These are phyloP conservation scores for Danionella dracula DNA, from an alignment of 2,797 vertebrate genomes.

Conservation along the genomic window DNA sequence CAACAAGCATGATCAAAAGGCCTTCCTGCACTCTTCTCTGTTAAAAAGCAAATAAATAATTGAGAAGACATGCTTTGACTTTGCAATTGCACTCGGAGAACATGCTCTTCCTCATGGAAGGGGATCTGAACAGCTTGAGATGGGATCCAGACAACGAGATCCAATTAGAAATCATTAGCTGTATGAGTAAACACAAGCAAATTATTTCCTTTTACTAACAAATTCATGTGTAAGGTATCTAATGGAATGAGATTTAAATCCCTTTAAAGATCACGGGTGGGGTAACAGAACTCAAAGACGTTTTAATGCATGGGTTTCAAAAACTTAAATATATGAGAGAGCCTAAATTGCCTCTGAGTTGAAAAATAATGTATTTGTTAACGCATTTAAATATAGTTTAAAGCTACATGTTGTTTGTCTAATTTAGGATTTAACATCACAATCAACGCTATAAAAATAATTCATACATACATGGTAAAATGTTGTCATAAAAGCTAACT, in stretches of 20 bases:
- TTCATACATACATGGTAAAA: too few species aligned
- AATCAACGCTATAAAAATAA: too few species aligned
- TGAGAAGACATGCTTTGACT: constrained; percentile 51
- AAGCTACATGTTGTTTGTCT: too few species aligned
- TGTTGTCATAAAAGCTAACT: too few species aligned
- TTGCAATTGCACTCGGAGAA: constrained; percentile 19
- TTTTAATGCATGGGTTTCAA: too few species aligned
- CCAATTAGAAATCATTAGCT: constrained; percentile 36
- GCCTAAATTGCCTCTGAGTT: too few species aligned
- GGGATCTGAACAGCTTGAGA: background rate
- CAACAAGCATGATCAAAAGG: constrained; percentile 53
- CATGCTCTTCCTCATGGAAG: background rate
- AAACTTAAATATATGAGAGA: too few species aligned
- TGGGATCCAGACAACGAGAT: background rate
- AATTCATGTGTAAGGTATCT: constrained; percentile 26
- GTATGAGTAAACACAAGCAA: constrained; percentile 63
- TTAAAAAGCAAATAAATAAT: constrained; percentile 63
- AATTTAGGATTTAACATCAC: too few species aligned
- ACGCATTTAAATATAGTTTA: too few species aligned
- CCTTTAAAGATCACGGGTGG: too few species aligned
- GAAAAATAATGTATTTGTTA: too few species aligned
- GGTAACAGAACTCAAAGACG: too few species aligned
- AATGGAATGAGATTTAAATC: background rate
- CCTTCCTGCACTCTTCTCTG: constrained; percentile 47
- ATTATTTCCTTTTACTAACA: constrained; percentile 57